Conservation (phyloP, 2,797 vertebrate species). For the Pteronotus mesoamericanus region DNA sequence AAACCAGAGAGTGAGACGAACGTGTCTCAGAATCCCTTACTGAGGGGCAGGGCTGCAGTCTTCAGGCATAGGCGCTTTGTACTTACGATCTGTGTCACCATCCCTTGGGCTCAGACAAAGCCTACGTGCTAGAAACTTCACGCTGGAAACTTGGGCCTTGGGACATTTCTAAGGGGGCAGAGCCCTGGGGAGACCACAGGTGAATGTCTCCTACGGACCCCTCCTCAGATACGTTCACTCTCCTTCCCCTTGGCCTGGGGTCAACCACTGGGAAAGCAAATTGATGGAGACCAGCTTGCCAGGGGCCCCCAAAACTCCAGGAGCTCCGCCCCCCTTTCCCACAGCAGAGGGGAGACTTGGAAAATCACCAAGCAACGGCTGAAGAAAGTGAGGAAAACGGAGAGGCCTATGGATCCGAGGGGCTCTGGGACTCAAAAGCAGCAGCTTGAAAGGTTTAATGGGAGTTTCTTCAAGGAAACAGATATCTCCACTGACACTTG, state of each 20-base stretch:
- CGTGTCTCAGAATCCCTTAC: neutral
- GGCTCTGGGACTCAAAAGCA: neutral
- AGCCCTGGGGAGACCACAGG: neutral
- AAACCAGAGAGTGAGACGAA: neutral
- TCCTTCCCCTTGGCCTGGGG: neutral
- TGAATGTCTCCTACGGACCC: neutral
- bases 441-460: constrained; percentile 8
- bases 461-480: constrained; percentile 55
- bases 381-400: neutral
- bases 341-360: neutral
- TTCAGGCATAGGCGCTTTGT: neutral
- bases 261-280: neutral
- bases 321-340: neutral
- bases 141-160: neutral
- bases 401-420: neutral
- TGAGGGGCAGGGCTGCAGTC: neutral
- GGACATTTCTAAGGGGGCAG: neutral
- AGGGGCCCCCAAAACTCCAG: accelerated
- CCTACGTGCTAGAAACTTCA: neutral
- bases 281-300: accelerated
- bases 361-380: neutral
- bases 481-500: constrained; percentile 31
- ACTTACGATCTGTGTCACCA: accelerated
- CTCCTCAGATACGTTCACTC: neutral
- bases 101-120: neutral